Base-by-base conservation (phyloP, 2,888 invertebrate genomes). In the Drosophila kanekoi region DNA sequence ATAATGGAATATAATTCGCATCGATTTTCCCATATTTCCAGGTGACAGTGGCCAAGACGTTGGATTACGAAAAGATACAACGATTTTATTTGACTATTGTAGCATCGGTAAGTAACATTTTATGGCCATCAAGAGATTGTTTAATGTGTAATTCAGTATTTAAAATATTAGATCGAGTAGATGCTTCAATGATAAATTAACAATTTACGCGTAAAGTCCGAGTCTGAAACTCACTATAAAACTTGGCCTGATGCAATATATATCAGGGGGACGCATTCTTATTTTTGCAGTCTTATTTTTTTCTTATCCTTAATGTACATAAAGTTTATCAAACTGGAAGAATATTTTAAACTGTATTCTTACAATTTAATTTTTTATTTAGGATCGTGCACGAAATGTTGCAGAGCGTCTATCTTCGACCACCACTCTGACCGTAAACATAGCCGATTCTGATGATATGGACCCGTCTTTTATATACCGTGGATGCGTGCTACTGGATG, bases 391-490 rank as follows among this genome's bases (percentile, higher is more conserved):
- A 3, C 94, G 96, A 77, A 97, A 97, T 89, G 94, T 94, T 33
- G 94, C 95, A 14, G 95, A 96, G 85, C 94, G 97, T 51, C 93
- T 96, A 60, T 96, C 97, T 0, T 95, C 97, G 14, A 97, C 97
- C 20, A 96, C 97, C 1, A 97, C 96, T 0, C 92, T 98, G 67
- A 96, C 96, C 0, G 96, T 98, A 3, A 96, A 96, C 85, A 95
- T 98, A 11, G 94, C 95, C 83, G 98, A 98, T 87, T 97, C 97
- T 48, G 98, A 98, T 89, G 98, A 98, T 90, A 96, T 97, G 90
- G 97, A 97, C 90, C 98, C 98, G 0, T 97, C 97, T 1, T 98
- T 98, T 90, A 96, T 97, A 70, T 97, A 97, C 93, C 95, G 96
- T 33, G 97, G 97, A 13, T 98, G 98, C 90, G 96, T 95, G 80